Conservation (phyloP, 2,888 invertebrate species). For the Mythimna albipuncta region DNA sequence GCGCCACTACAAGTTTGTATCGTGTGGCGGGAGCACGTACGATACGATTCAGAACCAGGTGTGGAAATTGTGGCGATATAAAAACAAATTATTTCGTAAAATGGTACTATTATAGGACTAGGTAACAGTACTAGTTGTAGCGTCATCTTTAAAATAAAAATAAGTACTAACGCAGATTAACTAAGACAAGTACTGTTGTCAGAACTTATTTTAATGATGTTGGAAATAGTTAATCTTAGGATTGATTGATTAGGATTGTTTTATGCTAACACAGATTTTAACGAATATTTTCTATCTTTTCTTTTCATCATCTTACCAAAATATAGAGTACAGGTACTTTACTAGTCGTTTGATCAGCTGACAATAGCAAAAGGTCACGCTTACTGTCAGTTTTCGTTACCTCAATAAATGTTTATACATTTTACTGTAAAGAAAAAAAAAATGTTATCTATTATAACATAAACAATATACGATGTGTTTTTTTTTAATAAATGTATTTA, state of each 20-base stretch:
- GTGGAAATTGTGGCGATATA: conserved; percentile 40
- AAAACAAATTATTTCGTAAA: conserved; percentile 47
- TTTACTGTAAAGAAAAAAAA: no score
- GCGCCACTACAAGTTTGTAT: conserved; percentile 47
- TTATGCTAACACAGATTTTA: background rate
- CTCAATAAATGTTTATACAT: no score
- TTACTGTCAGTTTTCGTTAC: no score
- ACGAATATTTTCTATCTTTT: background rate
- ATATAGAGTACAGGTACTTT: no score
- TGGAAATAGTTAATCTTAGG: background rate
- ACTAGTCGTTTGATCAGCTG: no score
- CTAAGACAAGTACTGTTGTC: no score
- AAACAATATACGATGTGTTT: no score
- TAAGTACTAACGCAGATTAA: background rate
- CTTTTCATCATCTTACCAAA: background rate
- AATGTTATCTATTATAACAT: no score
- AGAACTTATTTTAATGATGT: background rate
- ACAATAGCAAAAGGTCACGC: no score
- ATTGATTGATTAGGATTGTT: conserved; percentile 7
- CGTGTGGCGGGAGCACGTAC: conserved; percentile 50
- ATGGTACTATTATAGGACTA: background rate
- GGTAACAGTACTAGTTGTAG: background rate
- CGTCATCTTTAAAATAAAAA: conserved; percentile 11
- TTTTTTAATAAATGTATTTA: no score
- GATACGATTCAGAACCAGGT: conserved; percentile 52